Percentiles rank a stretch among this genome's conserved stretches.
Evolutionary conservation across 1,140 invertebrate species (phyloP).

Genomic region (Mamestra configurata): DNA sequence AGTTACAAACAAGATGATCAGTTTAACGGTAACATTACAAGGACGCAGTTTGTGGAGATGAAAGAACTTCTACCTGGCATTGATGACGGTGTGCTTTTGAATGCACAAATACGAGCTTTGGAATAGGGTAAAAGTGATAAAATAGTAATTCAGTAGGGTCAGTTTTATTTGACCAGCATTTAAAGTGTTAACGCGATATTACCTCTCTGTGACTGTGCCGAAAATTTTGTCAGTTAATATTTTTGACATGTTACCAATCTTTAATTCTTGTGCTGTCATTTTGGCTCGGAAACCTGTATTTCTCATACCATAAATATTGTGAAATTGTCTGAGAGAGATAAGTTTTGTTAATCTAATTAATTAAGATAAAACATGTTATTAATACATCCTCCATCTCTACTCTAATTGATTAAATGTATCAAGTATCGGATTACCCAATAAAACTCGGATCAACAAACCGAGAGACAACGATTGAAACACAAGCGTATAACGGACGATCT

Average conservation of each 20-base stretch:
- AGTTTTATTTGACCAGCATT: not conserved
- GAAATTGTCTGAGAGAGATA: no score
- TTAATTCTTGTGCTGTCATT: not conserved
- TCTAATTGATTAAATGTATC: no score
- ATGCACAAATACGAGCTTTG: not conserved
- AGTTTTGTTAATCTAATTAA: not conserved
- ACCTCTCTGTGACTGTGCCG: not conserved
- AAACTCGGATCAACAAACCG: constrained; percentile 17
- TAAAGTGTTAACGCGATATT: not conserved
- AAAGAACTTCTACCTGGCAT: constrained; percentile 70
- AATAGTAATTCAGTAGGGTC: constrained; percentile 27
- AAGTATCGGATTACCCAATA: constrained; percentile 17
- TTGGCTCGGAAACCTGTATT: not conserved
- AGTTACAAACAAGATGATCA: constrained; percentile 77
- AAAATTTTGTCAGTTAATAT: not conserved
- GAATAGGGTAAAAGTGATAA: constrained; percentile 16
- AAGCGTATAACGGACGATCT: constrained; percentile 21
- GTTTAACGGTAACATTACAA: constrained; percentile 72
- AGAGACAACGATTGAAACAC: constrained; percentile 17
- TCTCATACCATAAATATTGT: no score
- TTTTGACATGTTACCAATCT: not conserved
- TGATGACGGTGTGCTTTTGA: constrained; percentile 45
- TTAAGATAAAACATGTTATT: not conserved
- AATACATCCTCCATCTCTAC: no score
- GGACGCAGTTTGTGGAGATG: constrained; percentile 53